Conservation (phyloP, 2,113 vertebrate genomes). For the Falcunculus frontatus region DNA sequence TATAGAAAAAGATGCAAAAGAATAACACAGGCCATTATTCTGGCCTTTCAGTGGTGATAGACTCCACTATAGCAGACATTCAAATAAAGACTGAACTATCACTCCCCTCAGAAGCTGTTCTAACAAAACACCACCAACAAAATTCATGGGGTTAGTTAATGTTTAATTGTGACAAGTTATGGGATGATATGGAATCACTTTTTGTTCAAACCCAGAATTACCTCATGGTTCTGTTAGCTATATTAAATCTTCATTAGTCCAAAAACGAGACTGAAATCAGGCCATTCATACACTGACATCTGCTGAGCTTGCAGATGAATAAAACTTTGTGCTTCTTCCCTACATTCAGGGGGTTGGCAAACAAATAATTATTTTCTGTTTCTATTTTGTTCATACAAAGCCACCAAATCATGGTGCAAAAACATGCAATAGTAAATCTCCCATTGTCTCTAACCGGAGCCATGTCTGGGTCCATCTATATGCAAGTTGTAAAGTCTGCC, state of each 20-base stretch:
- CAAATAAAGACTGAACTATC: slow-evolving; percentile 14
- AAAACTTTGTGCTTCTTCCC: slow-evolving; percentile 60
- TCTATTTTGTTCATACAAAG: slow-evolving; percentile 27
- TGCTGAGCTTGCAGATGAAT: slow-evolving; percentile 68
- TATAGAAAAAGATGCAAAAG: slow-evolving; percentile 59
- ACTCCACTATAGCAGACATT: slow-evolving; percentile 15
- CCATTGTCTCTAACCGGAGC: not conserved
- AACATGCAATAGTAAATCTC: slow-evolving; percentile 44
- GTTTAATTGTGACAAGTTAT: slow-evolving; percentile 11
- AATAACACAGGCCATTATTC: slow-evolving; percentile 55
- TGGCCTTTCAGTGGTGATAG: slow-evolving; percentile 40
- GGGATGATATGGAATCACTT: slow-evolving; percentile 33
- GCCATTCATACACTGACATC: slow-evolving; percentile 65
- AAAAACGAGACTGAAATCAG: slow-evolving; percentile 52
- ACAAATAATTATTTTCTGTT: slow-evolving; percentile 66
- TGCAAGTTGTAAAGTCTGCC: not conserved
- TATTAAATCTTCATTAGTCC: slow-evolving; percentile 55
- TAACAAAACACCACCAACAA: slow-evolving; percentile 13
- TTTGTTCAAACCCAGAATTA: slow-evolving; percentile 37
- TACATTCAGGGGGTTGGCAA: slow-evolving; percentile 47
- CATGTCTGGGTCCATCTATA: slow-evolving; percentile 10
- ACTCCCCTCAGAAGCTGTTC: not conserved
- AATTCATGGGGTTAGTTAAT: not conserved
- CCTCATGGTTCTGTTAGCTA: slow-evolving; percentile 17
- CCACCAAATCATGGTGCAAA: slow-evolving; percentile 27